These are phyloP conservation scores for Calycopis cecrops DNA, from an alignment of 1,140 invertebrate species.

Conservation along the genomic window DNA sequence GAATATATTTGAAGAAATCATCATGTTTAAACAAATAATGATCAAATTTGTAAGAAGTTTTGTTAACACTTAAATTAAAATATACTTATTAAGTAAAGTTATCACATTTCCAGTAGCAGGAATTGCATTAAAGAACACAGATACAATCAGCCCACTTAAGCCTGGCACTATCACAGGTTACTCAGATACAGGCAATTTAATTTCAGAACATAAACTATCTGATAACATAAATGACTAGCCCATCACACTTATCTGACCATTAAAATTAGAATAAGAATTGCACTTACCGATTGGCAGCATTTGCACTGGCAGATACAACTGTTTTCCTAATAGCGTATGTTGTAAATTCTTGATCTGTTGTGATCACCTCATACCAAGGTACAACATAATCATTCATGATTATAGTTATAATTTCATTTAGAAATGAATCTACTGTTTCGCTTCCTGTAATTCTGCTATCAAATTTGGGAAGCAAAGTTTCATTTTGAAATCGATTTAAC, in stretches of 20 bases:
- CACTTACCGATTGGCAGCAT: slow-evolving; percentile 76
- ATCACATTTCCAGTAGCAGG: too few species aligned
- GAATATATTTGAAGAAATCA: too few species aligned
- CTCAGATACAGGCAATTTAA: too few species aligned
- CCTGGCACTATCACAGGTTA: too few species aligned
- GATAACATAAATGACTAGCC: too few species aligned
- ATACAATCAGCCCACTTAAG: neutral
- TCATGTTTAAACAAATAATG: too few species aligned
- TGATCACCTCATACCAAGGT: slow-evolving; percentile 83
- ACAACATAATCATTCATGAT: slow-evolving; percentile 87
- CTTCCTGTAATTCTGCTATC: slow-evolving; percentile 65
- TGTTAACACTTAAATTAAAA: too few species aligned
- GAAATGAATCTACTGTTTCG: slow-evolving; percentile 64
- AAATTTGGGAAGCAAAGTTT: slow-evolving; percentile 46
- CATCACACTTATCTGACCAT: neutral
- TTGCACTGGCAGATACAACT: slow-evolving; percentile 76
- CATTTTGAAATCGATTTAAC: slow-evolving; percentile 46
- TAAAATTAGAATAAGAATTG: slow-evolving; percentile 3
- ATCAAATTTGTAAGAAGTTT: too few species aligned
- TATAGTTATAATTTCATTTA: slow-evolving; percentile 80
- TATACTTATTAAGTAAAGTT: too few species aligned
- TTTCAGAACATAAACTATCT: too few species aligned
- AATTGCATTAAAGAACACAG: too few species aligned
- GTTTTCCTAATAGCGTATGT: slow-evolving; percentile 74
- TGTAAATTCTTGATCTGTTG: slow-evolving; percentile 76